Evolutionary conservation across 1,140 invertebrate species (phyloP), one percentile per base, ranked within the genome.

Genomic region (Macrobrachium rosenbergii): DNA sequence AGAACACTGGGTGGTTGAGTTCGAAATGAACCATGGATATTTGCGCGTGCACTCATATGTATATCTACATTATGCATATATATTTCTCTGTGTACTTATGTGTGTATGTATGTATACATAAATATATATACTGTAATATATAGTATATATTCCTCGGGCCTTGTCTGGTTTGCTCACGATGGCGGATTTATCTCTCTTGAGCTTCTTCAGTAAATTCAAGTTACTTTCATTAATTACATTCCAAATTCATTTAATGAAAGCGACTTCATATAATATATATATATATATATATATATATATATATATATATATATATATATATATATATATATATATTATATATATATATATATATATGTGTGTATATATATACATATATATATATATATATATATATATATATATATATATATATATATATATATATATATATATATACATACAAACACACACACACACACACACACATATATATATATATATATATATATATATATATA

Each of bases 321-420:
- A 77, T 16, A 77, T 43, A 77, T 77, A 77, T 52, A 77, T 77
- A 52, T 77, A 77, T 45, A 77, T n/a, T 77, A 17, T 75, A 75
- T 75, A 75, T 75, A 75, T 75, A 45, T 75, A 75, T 75, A 45
- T 75, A 75, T 75, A 75, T 75, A 75, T 75, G 28, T 76, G 28
- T 76, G 28, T 76, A 76, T 37, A 76, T 76, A 11, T 76, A 76
- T 76, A 76, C 37, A 76, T 37, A 76, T 37, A 76, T 52, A 76
- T 28, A 37, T 76, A 37, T 76, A 76, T 76, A 37, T 76, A 37
- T 37, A 76, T 5, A 76, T 76, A 5, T 76, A 37, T 37, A 76
- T n/a, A 76, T 76, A 76, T 76, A n/a, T 37, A 76, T 37, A 17
- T 76, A 76, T 37, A n/a, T 45, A 43, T 37, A 5, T 37, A 43